These are phyloP conservation scores for Phyllotreta striolata DNA, from an alignment of 2,888 invertebrate genomes.

Conservation along the genomic window DNA sequence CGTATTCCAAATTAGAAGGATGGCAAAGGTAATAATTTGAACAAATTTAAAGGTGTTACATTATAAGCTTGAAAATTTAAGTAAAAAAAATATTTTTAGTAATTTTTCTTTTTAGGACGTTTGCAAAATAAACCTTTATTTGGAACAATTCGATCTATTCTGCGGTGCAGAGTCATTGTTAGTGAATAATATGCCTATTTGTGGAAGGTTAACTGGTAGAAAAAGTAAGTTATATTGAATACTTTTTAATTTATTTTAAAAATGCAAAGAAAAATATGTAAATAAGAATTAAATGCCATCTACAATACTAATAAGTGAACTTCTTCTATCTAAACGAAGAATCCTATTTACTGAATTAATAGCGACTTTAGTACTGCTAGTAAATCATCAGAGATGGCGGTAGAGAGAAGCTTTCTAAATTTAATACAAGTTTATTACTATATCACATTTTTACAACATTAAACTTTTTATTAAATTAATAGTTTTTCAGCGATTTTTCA, in stretches of 20 bases:
- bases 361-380: no score
- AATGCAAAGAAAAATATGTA: neutral
- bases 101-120: slow-evolving; percentile 50
- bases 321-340: neutral
- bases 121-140: slow-evolving; percentile 53
- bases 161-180: slow-evolving; percentile 54
- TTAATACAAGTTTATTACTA: slow-evolving; percentile 11
- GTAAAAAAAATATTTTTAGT: neutral
- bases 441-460: no score
- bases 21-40: slow-evolving; percentile 40
- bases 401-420: neutral
- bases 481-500: no score
- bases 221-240: slow-evolving; percentile 48
- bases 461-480: no score
- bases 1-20: slow-evolving; percentile 39
- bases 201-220: slow-evolving; percentile 53
- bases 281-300: neutral
- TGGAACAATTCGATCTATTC: slow-evolving; percentile 52
- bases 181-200: slow-evolving; percentile 53
- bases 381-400: no score
- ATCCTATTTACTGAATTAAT: neutral
- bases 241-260: neutral
- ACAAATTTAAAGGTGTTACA: no score
- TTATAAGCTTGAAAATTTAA: no score
- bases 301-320: no score